Evolutionary conservation across 2,113 vertebrate species (phyloP).

Genomic region (Microcebus ravelobensis): DNA sequence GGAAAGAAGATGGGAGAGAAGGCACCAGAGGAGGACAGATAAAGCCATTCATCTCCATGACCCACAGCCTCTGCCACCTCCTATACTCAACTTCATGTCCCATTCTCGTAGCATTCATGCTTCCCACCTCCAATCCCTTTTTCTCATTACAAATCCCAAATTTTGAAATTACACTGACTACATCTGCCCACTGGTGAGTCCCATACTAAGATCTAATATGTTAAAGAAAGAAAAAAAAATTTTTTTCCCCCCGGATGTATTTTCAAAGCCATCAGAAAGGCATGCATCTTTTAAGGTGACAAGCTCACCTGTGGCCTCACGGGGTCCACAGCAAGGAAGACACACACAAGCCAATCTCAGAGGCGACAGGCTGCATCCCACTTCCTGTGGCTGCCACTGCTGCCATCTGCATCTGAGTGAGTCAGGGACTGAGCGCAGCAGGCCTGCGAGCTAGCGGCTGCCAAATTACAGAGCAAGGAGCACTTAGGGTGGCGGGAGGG

Average conservation of each 20-base stretch:
- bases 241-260: background rate
- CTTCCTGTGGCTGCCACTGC: conserved; percentile 54
- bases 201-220: background rate
- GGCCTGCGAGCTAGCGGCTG: conserved; percentile 5
- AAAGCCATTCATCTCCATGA: accelerated
- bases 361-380: conserved; percentile 37
- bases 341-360: background rate
- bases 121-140: background rate
- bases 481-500: background rate
- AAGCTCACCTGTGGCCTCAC: background rate
- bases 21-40: background rate
- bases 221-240: background rate
- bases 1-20: background rate
- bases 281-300: background rate
- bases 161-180: background rate
- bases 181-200: background rate
- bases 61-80: background rate
- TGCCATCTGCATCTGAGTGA: conserved; percentile 49
- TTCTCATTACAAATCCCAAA: background rate
- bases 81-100: background rate
- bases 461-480: conserved; percentile 76
- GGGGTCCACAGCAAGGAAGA: background rate
- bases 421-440: conserved; percentile 38
- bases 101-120: background rate
- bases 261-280: conserved; percentile 11